Evolutionary conservation across 2,888 invertebrate genomes (phyloP).

Genomic region (Cacoxenus indagator): DNA sequence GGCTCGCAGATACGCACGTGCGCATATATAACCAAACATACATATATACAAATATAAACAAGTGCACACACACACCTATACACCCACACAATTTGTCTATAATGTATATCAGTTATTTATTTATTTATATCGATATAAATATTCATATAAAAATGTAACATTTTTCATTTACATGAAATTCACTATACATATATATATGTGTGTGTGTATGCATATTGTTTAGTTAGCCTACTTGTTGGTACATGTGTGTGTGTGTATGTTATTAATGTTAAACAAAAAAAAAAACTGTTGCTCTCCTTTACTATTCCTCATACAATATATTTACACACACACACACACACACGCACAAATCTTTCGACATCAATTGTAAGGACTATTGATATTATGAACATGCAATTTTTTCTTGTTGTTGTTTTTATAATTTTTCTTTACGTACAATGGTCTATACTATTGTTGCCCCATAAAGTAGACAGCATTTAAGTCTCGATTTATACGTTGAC

Average conservation of each 20-base stretch:
- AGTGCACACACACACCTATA: background rate
- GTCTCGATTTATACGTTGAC: no score
- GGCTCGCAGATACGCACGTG: background rate
- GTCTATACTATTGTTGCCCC: no score
- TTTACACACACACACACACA: conserved; percentile 1
- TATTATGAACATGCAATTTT: no score
- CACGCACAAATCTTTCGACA: no score
- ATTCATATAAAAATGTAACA: background rate
- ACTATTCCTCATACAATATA: conserved; percentile 10
- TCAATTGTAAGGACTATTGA: no score
- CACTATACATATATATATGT: conserved; percentile 2
- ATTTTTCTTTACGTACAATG: no score
- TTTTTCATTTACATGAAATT: background rate
- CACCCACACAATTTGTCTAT: background rate
- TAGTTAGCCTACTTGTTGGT: background rate
- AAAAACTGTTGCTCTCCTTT: conserved; percentile 13
- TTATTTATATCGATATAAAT: no score
- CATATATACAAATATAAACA: background rate
- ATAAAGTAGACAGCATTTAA: no score
- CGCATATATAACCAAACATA: background rate
- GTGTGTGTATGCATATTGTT: conserved; percentile 22
- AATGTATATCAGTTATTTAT: background rate
- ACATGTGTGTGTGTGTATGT: conserved; percentile 20
- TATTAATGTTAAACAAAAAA: no score
- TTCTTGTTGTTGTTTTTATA: no score